A percentile compares a stretch with the other conserved stretches of the same genome.
Evolutionary conservation across 2,797 vertebrate species (phyloP).

Genomic region (Syndactyla subalaris): DNA sequence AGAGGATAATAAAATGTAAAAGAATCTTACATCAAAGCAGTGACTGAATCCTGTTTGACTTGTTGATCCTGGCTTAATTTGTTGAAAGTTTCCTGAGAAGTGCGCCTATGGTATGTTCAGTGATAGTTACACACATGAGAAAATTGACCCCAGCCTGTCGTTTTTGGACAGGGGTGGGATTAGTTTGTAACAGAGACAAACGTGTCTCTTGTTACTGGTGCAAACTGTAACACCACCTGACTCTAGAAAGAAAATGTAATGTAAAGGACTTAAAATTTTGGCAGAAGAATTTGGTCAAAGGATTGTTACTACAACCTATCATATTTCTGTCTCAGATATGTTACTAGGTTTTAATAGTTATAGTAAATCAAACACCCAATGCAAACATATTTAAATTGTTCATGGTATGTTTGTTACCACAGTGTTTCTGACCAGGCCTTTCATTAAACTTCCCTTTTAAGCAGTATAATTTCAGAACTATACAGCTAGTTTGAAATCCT

Average conservation of each 20-base stretch:
- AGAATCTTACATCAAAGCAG: conserved; percentile 57
- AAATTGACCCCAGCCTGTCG: not conserved
- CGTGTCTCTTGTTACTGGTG: not conserved
- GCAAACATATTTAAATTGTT: not conserved
- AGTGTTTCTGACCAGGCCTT: not conserved
- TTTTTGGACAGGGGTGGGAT: not conserved
- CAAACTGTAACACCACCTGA: not conserved
- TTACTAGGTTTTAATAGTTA: not conserved
- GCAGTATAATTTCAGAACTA: not conserved
- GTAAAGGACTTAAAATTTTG: not conserved
- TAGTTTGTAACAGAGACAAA: not conserved
- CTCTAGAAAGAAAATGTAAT: not conserved
- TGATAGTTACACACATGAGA: not conserved
- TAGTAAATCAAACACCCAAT: not conserved
- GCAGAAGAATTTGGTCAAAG: fast-evolving
- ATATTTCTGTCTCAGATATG: not conserved
- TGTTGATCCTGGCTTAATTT: conserved; percentile 55
- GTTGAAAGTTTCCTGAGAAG: conserved; percentile 10
- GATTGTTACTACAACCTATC: fast-evolving
- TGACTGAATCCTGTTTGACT: conserved; percentile 35
- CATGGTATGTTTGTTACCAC: not conserved
- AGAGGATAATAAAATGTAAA: conserved; percentile 46
- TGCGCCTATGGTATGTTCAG: not conserved
- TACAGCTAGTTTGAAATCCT: not conserved
- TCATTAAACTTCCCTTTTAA: not conserved